Conservation (phyloP, 2,797 vertebrate species). For the Glossophaga mutica region DNA sequence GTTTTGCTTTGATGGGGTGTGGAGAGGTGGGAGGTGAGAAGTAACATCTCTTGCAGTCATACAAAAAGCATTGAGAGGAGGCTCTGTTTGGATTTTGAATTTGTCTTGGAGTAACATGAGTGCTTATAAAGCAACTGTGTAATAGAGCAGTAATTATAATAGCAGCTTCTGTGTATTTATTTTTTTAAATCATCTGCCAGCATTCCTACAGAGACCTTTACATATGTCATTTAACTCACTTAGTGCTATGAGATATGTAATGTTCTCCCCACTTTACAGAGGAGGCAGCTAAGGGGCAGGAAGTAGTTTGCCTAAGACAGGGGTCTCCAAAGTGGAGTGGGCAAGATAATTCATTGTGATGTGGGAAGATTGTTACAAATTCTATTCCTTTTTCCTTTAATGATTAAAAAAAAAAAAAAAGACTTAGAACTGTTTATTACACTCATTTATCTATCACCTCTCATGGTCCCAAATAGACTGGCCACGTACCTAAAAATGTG, state of each 20-base stretch:
- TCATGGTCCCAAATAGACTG: neutral
- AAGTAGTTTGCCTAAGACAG: neutral
- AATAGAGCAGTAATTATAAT: neutral
- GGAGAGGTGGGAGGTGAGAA: neutral
- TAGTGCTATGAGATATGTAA: neutral
- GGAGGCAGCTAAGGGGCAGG: neutral
- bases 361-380: neutral
- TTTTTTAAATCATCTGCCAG: neutral
- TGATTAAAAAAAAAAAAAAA: neutral
- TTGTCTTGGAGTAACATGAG: neutral
- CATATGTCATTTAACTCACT: neutral
- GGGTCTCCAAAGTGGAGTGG: neutral
- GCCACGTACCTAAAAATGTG: no score
- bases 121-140: neutral
- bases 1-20: neutral
- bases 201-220: neutral
- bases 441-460: neutral
- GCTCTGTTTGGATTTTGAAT: slow-evolving; percentile 16
- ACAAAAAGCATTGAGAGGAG: neutral
- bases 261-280: neutral
- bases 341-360: neutral
- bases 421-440: neutral
- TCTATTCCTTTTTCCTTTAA: neutral
- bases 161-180: neutral
- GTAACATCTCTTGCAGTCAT: neutral